These are phyloP conservation scores for Spheniscus mendiculus DNA, from an alignment of 2,113 vertebrate species.

Conservation along the genomic window DNA sequence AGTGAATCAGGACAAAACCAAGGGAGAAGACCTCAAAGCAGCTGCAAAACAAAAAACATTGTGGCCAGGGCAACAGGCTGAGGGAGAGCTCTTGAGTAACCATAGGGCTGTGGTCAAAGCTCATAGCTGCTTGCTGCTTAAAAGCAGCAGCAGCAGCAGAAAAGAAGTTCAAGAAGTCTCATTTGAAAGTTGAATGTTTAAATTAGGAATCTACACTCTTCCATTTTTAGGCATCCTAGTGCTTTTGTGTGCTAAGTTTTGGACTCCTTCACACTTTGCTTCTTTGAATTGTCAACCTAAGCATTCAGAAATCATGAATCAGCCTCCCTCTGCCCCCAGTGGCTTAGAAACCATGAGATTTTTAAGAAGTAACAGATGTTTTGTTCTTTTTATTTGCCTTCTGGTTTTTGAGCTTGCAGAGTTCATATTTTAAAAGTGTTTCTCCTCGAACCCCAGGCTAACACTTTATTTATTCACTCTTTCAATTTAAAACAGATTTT, in stretches of 20 bases:
- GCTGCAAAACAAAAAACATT: background rate
- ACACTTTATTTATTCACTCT: slow-evolving; percentile 22
- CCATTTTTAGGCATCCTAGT: slow-evolving; percentile 44
- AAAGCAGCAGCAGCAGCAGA: background rate
- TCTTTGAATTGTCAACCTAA: slow-evolving; percentile 49
- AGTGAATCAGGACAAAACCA: background rate
- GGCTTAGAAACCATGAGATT: slow-evolving; percentile 33
- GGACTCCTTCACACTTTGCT: slow-evolving; percentile 29
- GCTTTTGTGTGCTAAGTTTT: slow-evolving; percentile 22
- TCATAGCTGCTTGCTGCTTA: background rate
- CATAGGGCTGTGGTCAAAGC: background rate
- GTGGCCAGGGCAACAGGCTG: background rate
- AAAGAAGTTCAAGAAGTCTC: background rate
- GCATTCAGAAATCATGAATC: slow-evolving; percentile 47
- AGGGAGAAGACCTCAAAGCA: background rate
- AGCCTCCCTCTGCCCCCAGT: slow-evolving; percentile 14
- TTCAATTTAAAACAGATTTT: slow-evolving; percentile 33
- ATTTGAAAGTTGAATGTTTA: slow-evolving; percentile 6
- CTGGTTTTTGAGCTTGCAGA: slow-evolving; percentile 37
- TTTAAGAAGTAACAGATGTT: slow-evolving; percentile 65
- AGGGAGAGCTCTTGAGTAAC: background rate
- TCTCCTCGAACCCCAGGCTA: background rate
- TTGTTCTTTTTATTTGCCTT: slow-evolving; percentile 46
- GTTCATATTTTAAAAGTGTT: slow-evolving; percentile 34
- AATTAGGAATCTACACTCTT: background rate